Percentiles rank a stretch among this genome's conserved stretches.
Evolutionary conservation across 2,888 invertebrate genomes (phyloP).

Genomic region (Apodemia zela): DNA sequence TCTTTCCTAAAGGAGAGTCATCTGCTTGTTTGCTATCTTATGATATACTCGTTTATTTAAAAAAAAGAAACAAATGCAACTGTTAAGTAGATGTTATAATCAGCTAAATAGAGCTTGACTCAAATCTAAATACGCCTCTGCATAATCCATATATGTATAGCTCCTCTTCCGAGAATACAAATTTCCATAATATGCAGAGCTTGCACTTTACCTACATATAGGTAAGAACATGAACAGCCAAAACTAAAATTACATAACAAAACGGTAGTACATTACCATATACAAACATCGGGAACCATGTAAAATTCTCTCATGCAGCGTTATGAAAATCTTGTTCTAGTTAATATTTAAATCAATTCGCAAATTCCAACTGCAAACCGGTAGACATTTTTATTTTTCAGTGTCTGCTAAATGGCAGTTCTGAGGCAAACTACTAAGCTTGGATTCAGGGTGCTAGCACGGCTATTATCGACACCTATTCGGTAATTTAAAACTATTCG

Average conservation of each 20-base stretch:
- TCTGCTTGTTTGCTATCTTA: too few species aligned
- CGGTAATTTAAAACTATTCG: background rate
- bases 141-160: too few species aligned
- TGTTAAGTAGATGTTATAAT: too few species aligned
- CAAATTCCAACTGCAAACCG: constrained; percentile 28
- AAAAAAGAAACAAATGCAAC: too few species aligned
- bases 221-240: background rate
- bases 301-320: background rate
- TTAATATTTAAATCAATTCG: constrained; percentile 17
- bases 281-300: constrained; percentile 3
- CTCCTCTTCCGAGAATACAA: too few species aligned
- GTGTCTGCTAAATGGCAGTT: constrained; percentile 58
- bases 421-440: constrained; percentile 44
- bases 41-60: too few species aligned
- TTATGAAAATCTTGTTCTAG: background rate
- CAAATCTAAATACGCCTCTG: too few species aligned
- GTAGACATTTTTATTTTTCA: constrained; percentile 48
- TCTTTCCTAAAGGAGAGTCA: too few species aligned
- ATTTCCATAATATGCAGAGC: too few species aligned
- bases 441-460: constrained; percentile 18
- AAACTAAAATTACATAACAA: background rate
- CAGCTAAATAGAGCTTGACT: too few species aligned
- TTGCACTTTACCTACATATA: too few species aligned
- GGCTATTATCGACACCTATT: background rate
- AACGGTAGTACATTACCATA: constrained; percentile 2